Evolutionary conservation across 2,888 invertebrate species (phyloP).

Genomic region (Augiades crinisus): DNA sequence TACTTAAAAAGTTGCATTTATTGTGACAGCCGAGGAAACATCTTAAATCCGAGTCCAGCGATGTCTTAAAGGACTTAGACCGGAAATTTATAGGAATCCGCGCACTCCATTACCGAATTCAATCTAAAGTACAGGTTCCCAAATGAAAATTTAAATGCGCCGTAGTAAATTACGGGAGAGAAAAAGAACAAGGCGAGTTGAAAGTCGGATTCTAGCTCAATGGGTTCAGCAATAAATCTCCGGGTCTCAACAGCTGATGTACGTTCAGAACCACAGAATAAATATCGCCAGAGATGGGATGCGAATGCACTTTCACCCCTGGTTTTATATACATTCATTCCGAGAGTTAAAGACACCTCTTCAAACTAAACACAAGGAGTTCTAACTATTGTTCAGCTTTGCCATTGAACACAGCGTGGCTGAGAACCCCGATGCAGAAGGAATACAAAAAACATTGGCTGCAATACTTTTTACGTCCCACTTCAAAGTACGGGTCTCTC

Average conservation of each 20-base stretch:
- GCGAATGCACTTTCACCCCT: too few species aligned
- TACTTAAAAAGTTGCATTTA: not conserved
- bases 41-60: not conserved
- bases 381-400: too few species aligned
- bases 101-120: constrained; percentile 23
- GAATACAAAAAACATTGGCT: too few species aligned
- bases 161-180: constrained; percentile 30
- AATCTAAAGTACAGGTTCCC: constrained; percentile 26
- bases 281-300: constrained; percentile 3
- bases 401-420: too few species aligned
- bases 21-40: not conserved
- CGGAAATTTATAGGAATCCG: constrained; percentile 17
- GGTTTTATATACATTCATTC: too few species aligned
- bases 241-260: constrained; percentile 75
- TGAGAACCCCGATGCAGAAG: too few species aligned
- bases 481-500: too few species aligned
- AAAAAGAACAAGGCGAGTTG: constrained; percentile 56
- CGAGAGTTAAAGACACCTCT: too few species aligned
- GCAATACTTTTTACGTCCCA: too few species aligned
- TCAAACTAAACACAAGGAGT: too few species aligned
- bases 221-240: constrained; percentile 74
- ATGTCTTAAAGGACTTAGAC: constrained; percentile 18
- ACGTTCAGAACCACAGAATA: constrained; percentile 62
- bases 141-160: constrained; percentile 30
- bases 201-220: constrained; percentile 69